phyloP scores from a whole-genome alignment of 2,888 invertebrate genomes.

The Andrena dorsata region DNA sequence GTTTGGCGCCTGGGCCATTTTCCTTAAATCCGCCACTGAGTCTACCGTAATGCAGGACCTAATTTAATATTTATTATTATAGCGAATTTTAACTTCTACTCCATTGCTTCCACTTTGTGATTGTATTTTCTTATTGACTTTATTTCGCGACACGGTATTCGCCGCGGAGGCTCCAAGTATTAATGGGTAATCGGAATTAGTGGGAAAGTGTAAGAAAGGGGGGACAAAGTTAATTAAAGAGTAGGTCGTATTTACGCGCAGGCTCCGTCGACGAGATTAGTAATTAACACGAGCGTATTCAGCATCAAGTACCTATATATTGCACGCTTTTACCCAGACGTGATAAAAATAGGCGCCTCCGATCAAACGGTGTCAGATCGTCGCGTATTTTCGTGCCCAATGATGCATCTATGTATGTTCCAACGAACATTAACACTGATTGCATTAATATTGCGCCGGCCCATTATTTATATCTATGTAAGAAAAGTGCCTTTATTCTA shows the following conservation, averaged over 20 bases:
- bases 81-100: background rate
- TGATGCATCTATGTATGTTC: background rate
- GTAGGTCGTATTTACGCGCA: background rate
- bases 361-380: conserved; percentile 23
- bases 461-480: too few species aligned
- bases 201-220: conserved; percentile 1
- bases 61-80: too few species aligned
- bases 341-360: conserved; percentile 19
- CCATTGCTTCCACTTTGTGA: background rate
- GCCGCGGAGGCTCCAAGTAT: conserved; percentile 15
- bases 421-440: too few species aligned
- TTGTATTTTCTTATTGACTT: background rate
- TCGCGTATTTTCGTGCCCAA: conserved; percentile 1
- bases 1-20: too few species aligned
- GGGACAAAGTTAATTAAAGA: conserved; percentile 35
- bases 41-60: too few species aligned
- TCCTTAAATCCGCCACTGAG: too few species aligned
- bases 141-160: conserved; percentile 8
- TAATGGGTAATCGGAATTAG: conserved; percentile 35
- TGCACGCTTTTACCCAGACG: conserved; percentile 20
- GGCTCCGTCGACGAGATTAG: conserved; percentile 23
- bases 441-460: background rate
- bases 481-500: too few species aligned
- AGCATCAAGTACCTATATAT: background rate
- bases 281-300: conserved; percentile 34